Base-by-base conservation (phyloP, 2,113 vertebrate genomes). In the Lontra canadensis region DNA sequence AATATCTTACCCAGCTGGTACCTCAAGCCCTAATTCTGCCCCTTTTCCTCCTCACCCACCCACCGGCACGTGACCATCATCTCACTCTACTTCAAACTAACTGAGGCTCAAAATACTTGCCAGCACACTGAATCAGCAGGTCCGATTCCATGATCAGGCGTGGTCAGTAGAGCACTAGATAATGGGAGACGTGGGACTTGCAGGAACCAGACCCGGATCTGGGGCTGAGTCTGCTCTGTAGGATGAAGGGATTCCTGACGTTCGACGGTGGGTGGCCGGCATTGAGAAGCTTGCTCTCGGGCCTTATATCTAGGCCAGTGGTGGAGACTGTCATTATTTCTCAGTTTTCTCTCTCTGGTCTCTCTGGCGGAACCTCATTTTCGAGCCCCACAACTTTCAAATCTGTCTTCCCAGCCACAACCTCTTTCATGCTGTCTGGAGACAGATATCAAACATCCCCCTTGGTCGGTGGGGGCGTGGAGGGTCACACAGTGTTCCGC, bases 221-320 rank as follows among this genome's bases (percentile, higher is more conserved):
- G 65, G 55, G 39, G 61, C 23, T 7, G 6, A 34, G 47, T 91
- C 85, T 55, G 83, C 34, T 55, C 7, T 15, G 23, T 18, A 42
- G 67, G 55, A 59, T 15, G 21, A 49, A 65, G 79, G 26, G 7
- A 14, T 29, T 92, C 4, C 21, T 47, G 11, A 8, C 17, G 23
- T 44, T 39, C 59, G 49, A 47, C 29, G 4, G 7, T 21, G 10
- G 47, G 9, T 15, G 8, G 44, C 15, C 2, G 31, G 67, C 52
- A 74, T 23, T 1, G 11, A 9, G 52, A 44, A n/a, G 15, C 10
- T 79, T 0, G 2, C 76, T 57, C 34, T 5, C 0, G 29, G 65
- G 39, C 9, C 18, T 67, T 52, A 15, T 55, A 9, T 67, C n/a
- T 59, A 21, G 61, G 59, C 20, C 74, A n/a, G 31, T 17, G 1